Conservation (phyloP, 2,888 invertebrate genomes). For the Diarsia brunnea region DNA sequence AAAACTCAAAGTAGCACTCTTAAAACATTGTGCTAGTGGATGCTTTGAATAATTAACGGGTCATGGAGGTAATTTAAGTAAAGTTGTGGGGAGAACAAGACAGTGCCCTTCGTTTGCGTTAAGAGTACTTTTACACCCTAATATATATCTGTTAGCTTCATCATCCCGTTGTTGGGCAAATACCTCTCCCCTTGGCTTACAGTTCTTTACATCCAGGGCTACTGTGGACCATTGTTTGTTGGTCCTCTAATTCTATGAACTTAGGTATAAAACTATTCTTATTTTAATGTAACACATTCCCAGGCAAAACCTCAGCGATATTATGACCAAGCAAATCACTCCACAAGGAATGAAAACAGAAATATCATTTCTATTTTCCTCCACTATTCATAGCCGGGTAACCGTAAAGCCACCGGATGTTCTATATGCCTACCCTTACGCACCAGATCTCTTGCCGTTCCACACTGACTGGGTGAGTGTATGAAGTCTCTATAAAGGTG, state of each 20-base stretch:
- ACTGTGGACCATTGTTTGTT: neutral
- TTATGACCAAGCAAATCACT: neutral
- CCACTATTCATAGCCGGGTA: neutral
- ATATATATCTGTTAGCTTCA: neutral
- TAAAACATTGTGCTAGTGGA: too few species aligned
- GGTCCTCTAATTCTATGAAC: neutral
- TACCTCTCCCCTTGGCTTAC: neutral
- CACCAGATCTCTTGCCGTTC: slow-evolving; percentile 11
- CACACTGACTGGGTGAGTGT: neutral
- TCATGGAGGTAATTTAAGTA: too few species aligned
- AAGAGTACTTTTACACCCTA: too few species aligned
- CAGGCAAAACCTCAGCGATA: neutral
- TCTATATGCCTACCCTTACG: slow-evolving; percentile 18
- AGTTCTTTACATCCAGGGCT: neutral
- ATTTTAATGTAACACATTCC: neutral
- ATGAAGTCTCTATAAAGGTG: slow-evolving; percentile 5
- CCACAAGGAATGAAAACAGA: neutral
- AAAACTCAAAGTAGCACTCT: too few species aligned
- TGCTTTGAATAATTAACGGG: too few species aligned
- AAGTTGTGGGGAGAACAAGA: too few species aligned
- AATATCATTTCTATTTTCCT: slow-evolving; percentile 6
- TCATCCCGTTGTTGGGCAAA: neutral
- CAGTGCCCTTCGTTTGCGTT: too few species aligned
- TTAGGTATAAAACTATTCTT: neutral
- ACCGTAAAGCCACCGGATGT: slow-evolving; percentile 24